These are phyloP conservation scores for Hymenochirus boettgeri DNA, from an alignment of 2,113 vertebrate species.

Conservation along the genomic window DNA sequence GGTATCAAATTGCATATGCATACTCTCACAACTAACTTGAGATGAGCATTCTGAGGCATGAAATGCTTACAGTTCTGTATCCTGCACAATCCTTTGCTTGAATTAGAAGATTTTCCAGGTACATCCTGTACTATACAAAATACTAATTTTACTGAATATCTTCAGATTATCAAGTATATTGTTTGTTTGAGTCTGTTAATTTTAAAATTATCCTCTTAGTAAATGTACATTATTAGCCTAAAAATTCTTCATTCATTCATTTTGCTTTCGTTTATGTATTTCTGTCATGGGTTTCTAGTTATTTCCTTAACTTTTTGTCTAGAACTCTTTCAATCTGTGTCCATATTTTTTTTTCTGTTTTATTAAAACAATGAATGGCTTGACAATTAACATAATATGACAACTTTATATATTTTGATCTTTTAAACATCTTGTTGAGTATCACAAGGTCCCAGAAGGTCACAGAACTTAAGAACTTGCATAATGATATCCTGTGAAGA, in stretches of 20 bases:
- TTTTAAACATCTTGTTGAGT: background rate
- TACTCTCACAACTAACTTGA: background rate
- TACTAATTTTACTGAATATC: background rate
- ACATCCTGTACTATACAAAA: background rate
- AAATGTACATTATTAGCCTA: background rate
- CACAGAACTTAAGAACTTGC: background rate
- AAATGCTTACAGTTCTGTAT: background rate
- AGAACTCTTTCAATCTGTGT: background rate
- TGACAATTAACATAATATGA: background rate
- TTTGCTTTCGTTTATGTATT: background rate
- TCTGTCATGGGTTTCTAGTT: background rate
- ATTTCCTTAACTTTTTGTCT: background rate
- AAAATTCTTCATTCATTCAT: background rate
- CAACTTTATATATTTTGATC: background rate
- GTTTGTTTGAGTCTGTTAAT: background rate
- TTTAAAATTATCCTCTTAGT: background rate
- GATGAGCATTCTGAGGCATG: too few species aligned
- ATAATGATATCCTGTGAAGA: background rate
- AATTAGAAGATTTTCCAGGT: too few species aligned
- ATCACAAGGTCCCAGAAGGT: background rate
- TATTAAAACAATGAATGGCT: background rate
- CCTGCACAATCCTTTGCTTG: background rate
- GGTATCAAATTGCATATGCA: background rate
- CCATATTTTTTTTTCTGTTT: background rate
- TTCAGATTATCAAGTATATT: background rate